Percentiles rank a stretch among this genome's conserved stretches.
Evolutionary conservation across 2,888 invertebrate species (phyloP).

Genomic region (Phortica okadai): DNA sequence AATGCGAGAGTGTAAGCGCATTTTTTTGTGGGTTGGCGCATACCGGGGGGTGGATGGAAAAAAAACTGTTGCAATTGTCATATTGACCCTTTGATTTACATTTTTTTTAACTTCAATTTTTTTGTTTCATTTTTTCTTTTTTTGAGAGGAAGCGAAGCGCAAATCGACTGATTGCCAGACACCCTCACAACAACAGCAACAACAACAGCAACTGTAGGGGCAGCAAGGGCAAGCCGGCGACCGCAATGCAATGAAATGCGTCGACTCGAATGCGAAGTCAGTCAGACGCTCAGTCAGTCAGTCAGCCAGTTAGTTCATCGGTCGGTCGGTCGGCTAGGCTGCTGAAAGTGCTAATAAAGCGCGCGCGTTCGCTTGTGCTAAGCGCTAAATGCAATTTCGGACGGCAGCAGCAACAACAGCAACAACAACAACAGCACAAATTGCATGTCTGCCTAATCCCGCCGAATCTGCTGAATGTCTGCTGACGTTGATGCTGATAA

Average conservation of each 20-base stretch:
- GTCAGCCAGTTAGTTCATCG: not conserved
- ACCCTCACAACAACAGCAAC: constrained; percentile 10
- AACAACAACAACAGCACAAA: constrained; percentile 2
- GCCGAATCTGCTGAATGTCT: not conserved
- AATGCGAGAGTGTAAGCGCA: not conserved
- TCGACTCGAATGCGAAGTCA: not conserved
- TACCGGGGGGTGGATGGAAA: not conserved
- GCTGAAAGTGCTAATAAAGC: constrained; percentile 18
- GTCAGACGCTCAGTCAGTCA: not conserved
- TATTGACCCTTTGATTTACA: constrained; percentile 1
- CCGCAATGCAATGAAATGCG: constrained; percentile 16
- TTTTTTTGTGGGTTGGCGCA: not conserved
- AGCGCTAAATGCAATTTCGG: constrained; percentile 31
- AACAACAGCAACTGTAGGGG: not conserved
- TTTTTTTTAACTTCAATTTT: not conserved
- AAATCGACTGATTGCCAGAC: not conserved
- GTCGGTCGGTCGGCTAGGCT: too few species aligned
- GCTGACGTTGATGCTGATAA: not conserved
- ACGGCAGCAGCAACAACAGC: constrained; percentile 3
- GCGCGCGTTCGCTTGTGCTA: constrained; percentile 17
- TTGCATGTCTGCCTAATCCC: constrained; percentile 23
- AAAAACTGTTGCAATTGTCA: not conserved
- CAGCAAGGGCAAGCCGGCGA: not conserved
- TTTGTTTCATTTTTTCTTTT: not conserved
- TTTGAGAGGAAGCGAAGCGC: not conserved